These are phyloP conservation scores for Toxotes chatareus DNA, from an alignment of 2,113 vertebrate species.

Conservation along the genomic window DNA sequence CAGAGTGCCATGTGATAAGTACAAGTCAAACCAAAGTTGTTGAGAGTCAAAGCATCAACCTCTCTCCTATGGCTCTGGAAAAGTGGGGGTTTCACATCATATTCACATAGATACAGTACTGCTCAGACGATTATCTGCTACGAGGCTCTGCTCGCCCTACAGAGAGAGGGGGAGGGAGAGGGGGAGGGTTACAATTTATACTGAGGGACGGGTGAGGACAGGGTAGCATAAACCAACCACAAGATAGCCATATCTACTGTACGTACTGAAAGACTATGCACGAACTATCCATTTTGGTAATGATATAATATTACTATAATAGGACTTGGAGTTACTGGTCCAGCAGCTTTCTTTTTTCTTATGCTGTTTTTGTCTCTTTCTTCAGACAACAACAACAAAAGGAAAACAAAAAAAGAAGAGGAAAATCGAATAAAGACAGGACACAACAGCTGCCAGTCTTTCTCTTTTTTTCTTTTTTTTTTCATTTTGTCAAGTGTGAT, in stretches of 20 bases:
- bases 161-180: constrained; percentile 72
- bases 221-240: constrained; percentile 74
- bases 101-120: constrained; percentile 82
- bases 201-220: constrained; percentile 20
- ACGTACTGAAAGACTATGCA: constrained; percentile 87
- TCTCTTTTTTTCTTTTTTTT: constrained; percentile 43
- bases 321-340: constrained; percentile 81
- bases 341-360: constrained; percentile 84
- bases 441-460: constrained; percentile 83
- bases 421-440: constrained; percentile 51
- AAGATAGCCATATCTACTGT: constrained; percentile 89
- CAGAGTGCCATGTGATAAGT: neutral
- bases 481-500: neutral
- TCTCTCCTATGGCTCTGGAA: constrained; percentile 56
- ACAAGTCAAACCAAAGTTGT: constrained; percentile 19
- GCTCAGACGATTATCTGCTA: constrained; percentile 85
- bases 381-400: constrained; percentile 69
- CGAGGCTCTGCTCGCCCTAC: constrained; percentile 84
- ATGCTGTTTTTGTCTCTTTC: constrained; percentile 71
- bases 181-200: constrained; percentile 73
- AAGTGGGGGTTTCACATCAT: constrained; percentile 38
- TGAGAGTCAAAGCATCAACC: constrained; percentile 11
- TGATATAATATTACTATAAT: constrained; percentile 74
- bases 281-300: constrained; percentile 87
- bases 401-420: constrained; percentile 9